phyloP scores from a whole-genome alignment of 2,888 invertebrate genomes.

The Acrocera orbiculus region DNA sequence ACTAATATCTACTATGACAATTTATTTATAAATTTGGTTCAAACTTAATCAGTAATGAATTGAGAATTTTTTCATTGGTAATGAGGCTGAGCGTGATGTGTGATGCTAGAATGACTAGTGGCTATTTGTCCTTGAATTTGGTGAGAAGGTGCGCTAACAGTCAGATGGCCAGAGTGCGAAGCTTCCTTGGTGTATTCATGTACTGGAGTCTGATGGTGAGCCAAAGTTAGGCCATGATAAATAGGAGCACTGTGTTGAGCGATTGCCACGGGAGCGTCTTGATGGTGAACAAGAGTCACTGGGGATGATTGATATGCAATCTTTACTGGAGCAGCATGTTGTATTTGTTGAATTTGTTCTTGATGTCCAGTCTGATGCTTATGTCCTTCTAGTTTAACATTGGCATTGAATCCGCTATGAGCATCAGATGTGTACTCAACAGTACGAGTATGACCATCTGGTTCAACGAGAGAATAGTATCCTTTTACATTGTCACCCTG shows the following conservation, averaged over 20 bases:
- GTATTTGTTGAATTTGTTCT: slow-evolving; percentile 5
- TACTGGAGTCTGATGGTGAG: slow-evolving; percentile 2
- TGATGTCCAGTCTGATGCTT: slow-evolving; percentile 11
- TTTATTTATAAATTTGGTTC: no score
- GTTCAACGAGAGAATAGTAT: slow-evolving; percentile 27
- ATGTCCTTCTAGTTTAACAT: slow-evolving; percentile 24
- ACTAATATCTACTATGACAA: no score
- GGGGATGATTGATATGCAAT: slow-evolving; percentile 2
- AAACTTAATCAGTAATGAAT: no score
- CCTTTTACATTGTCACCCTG: slow-evolving; percentile 28
- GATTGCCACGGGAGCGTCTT: slow-evolving; percentile 3
- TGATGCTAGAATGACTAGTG: no score
- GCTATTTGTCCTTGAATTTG: no score
- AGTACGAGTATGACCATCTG: slow-evolving; percentile 28
- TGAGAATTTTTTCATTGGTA: no score
- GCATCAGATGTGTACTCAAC: slow-evolving; percentile 30
- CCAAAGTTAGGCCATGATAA: slow-evolving; percentile 2
- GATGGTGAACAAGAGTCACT: slow-evolving; percentile 1
- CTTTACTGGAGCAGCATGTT: slow-evolving; percentile 4
- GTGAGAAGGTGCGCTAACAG: no score
- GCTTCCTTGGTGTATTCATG: no score
- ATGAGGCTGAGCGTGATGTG: no score
- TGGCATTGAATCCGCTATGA: slow-evolving; percentile 26
- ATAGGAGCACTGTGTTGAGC: slow-evolving; percentile 1
- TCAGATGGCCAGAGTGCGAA: neutral